A percentile compares a stretch with the other conserved stretches of the same genome.
phyloP scores from a whole-genome alignment of 2,113 vertebrate species.

The Eulacestoma nigropectus region DNA sequence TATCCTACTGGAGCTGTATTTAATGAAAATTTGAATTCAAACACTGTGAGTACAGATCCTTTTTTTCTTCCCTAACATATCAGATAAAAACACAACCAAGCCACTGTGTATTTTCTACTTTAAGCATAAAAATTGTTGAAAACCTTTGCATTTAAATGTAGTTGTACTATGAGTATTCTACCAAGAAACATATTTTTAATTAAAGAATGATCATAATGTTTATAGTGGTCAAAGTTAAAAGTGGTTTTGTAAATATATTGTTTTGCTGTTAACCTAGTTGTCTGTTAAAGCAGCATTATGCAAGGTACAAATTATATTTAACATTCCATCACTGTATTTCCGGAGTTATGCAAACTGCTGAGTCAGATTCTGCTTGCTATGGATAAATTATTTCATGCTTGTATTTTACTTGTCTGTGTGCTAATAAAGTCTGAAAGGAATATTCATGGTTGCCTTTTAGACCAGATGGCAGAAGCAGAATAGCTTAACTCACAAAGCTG shows the following conservation, averaged over 20 bases:
- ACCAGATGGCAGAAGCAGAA: neutral
- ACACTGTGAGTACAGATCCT: neutral
- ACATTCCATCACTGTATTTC: neutral
- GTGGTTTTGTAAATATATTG: neutral
- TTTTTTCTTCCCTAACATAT: neutral
- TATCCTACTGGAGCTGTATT: neutral
- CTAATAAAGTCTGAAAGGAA: neutral
- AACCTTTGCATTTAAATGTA: neutral
- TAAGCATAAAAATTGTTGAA: neutral
- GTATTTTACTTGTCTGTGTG: neutral
- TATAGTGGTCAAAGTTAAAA: neutral
- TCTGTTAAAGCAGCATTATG: neutral
- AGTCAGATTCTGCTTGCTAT: slow-evolving; percentile 33
- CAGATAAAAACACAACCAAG: neutral
- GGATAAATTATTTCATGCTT: neutral
- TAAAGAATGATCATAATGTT: neutral
- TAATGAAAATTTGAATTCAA: neutral
- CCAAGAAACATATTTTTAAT: neutral
- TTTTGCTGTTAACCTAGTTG: neutral
- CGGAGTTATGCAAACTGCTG: neutral
- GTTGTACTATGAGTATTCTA: neutral
- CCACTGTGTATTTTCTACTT: neutral
- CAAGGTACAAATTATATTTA: neutral
- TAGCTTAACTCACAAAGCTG: neutral
- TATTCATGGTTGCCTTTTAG: slow-evolving; percentile 12